Percentiles rank a stretch among this genome's conserved stretches.
Evolutionary conservation across 1,140 invertebrate species (phyloP).

Genomic region (Polypedilum vanderplanki): DNA sequence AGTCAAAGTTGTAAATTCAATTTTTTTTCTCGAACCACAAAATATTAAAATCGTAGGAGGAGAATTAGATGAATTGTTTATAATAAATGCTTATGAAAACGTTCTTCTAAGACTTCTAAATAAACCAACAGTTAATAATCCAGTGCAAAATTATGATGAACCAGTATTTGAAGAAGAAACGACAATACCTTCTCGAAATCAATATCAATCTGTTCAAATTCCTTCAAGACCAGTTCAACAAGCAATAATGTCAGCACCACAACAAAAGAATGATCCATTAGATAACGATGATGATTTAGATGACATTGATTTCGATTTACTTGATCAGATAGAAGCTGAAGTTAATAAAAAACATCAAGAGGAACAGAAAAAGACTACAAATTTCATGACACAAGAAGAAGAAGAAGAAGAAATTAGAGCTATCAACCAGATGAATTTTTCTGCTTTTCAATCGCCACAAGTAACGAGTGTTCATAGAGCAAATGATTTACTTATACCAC

Average conservation of each 20-base stretch:
- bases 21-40: constrained; percentile 57
- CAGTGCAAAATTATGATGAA: constrained; percentile 38
- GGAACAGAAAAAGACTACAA: too few relatives aligned
- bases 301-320: neutral
- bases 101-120: constrained; percentile 52
- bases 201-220: neutral
- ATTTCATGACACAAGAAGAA: too few relatives aligned
- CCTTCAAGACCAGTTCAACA: neutral
- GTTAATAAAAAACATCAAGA: neutral
- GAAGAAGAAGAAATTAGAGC: too few relatives aligned
- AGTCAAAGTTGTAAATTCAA: constrained; percentile 59
- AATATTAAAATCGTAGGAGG: constrained; percentile 64
- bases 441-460: neutral
- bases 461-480: neutral
- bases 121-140: constrained; percentile 46
- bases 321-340: neutral
- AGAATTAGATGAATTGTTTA: constrained; percentile 59
- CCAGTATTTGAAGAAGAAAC: neutral
- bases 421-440: too few relatives aligned
- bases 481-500: neutral
- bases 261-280: constrained; percentile 30
- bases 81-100: constrained; percentile 54
- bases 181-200: neutral
- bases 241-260: constrained; percentile 28
- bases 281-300: constrained; percentile 33